Evolutionary conservation across 2,797 vertebrate genomes (phyloP).

Genomic region (Phylloscopus collybita): DNA sequence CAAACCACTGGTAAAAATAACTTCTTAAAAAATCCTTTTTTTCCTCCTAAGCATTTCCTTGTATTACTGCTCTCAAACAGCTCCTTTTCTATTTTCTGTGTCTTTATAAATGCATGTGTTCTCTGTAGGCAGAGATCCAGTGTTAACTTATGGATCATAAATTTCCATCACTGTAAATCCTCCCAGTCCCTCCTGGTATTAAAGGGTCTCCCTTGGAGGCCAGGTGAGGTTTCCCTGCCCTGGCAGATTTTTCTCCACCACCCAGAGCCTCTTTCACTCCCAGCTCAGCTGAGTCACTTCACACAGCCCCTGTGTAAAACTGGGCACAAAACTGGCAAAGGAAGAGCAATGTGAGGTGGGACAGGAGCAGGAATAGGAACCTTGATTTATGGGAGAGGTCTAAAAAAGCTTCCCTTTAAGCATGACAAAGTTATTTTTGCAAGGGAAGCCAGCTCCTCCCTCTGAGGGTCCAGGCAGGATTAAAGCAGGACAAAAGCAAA

Average conservation of each 20-base stretch:
- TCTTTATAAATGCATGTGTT: background rate
- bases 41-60: background rate
- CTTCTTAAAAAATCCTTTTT: accelerated
- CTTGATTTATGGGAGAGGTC: background rate
- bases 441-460: background rate
- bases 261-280: background rate
- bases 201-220: background rate
- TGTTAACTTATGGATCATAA: background rate
- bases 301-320: background rate
- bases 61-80: background rate
- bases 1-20: background rate
- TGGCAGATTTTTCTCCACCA: background rate
- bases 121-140: background rate
- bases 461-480: background rate
- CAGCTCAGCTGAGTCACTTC: background rate
- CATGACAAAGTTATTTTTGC: background rate
- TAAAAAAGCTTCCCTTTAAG: background rate
- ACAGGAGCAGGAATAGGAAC: background rate
- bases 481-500: background rate
- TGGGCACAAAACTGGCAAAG: background rate
- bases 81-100: background rate
- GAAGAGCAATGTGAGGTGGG: background rate
- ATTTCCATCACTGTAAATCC: background rate
- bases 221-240: background rate
- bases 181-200: background rate